phyloP scores from a whole-genome alignment of 2,113 vertebrate genomes.

The Nyctereutes procyonoides region DNA sequence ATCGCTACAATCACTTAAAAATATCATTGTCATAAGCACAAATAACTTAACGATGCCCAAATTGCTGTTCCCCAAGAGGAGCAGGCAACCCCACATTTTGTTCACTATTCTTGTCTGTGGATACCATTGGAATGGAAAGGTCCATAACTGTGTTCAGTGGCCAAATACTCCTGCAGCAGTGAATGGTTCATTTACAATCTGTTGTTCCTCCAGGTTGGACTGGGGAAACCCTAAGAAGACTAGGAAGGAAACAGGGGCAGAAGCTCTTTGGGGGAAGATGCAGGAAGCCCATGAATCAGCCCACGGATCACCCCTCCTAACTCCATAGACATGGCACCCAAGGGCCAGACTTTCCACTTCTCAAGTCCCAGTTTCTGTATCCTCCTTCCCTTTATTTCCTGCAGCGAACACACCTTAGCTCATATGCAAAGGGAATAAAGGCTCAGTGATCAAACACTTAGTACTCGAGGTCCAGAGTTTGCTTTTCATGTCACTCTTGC shows the following conservation, averaged over 20 bases:
- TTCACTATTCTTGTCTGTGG: background rate
- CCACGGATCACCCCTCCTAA: background rate
- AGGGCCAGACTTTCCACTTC: background rate
- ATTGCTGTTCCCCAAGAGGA: constrained; percentile 1
- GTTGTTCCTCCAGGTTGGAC: background rate
- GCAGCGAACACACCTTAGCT: background rate
- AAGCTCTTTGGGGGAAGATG: background rate
- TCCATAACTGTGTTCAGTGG: background rate
- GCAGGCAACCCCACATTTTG: background rate
- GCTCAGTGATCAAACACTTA: background rate
- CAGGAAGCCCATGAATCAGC: background rate
- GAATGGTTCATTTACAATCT: background rate
- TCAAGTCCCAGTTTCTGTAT: background rate
- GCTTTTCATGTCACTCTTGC: background rate
- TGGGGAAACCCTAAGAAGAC: background rate
- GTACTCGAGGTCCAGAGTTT: background rate
- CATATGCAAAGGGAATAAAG: background rate
- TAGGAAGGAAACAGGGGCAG: background rate
- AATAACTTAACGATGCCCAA: background rate
- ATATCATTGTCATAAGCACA: background rate
- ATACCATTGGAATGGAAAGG: background rate
- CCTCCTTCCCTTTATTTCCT: background rate
- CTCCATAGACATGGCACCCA: rapidly evolving
- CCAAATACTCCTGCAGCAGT: background rate
- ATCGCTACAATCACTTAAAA: background rate